A percentile compares a stretch with the other conserved stretches of the same genome.
Conservation (phyloP, 2,113 vertebrate species). For the Odocoileus virginianus region DNA sequence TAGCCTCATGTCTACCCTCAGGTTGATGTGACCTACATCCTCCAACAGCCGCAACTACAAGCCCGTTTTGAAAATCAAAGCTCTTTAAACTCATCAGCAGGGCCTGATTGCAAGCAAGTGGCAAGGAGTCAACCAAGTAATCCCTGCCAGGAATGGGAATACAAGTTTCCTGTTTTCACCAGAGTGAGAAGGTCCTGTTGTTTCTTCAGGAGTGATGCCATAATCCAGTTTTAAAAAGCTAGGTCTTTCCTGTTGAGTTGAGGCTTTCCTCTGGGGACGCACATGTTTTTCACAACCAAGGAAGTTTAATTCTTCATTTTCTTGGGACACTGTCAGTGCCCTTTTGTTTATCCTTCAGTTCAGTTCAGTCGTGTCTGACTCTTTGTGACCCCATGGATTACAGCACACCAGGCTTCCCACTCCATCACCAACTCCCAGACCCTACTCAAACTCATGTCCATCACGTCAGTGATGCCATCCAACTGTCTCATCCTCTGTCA, state of each 20-base stretch:
- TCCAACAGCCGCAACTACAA: neutral
- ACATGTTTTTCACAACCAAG: neutral
- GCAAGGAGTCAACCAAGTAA: neutral
- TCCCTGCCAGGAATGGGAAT: neutral
- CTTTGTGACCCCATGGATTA: neutral
- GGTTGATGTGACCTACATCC: neutral
- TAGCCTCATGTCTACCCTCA: neutral
- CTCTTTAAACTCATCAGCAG: neutral
- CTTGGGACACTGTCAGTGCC: neutral
- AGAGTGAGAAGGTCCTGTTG: neutral
- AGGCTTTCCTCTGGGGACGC: neutral
- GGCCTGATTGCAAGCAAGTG: neutral
- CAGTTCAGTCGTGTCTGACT: neutral
- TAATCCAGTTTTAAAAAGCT: neutral
- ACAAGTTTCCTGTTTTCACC: neutral
- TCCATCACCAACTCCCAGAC: neutral
- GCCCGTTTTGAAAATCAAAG: neutral
- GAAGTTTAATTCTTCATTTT: neutral
- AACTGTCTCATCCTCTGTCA: neutral
- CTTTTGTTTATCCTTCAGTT: neutral
- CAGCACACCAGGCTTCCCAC: neutral
- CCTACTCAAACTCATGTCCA: neutral
- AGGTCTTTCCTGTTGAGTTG: neutral
- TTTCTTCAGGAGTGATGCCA: neutral
- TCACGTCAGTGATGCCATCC: neutral